Evolutionary conservation across 2,888 invertebrate genomes (phyloP), one percentile per base, ranked within the genome.

Genomic region (Meloe dianella): DNA sequence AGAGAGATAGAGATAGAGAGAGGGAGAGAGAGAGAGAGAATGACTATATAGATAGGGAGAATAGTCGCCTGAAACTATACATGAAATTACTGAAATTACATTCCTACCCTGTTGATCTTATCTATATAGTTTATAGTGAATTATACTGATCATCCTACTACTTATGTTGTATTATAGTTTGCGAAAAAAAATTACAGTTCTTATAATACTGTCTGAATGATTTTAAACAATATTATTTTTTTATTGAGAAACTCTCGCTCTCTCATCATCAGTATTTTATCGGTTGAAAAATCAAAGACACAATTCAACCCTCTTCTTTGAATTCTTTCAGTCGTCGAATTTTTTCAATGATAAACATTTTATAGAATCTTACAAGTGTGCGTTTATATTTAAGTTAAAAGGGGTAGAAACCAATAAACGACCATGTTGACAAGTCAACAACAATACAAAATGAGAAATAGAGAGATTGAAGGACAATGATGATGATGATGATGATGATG

Each of bases 81-180:
- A 65, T 64, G 63, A 58, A 68, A 68, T 68, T 68, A 68, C 65
- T 63, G 68, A 68, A 65, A 68, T 68, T 68, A 68, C 63, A 64
- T 54, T 54, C 1, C 54, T 54, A 54, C 54, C 54, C 54, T 54
- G 27, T 54, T 54, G 54, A 54, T 54, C 54, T 14, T 54, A 54
- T 54, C 54, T 27, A 54, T 54, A 54, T 54, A 27, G 54, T 54
- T 54, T 24, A 54, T 27, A 14, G 4, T 14, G 54, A 27, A 54
- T 54, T 27, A 54, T 27, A 54, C 54, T 54, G 27, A 54, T 54
- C 27, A 27, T 54, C n/a, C 5, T 27, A 14, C 10, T n/a, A 20
- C 17, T 12, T 35, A n/a, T n/a, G n/a, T n/a, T n/a, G n/a, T 6
- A 47, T 47, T 47, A 47, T 47, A 24, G 24, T 54, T 54, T 54